Conservation (phyloP, 2,888 invertebrate species). For the Melieria omissa region DNA sequence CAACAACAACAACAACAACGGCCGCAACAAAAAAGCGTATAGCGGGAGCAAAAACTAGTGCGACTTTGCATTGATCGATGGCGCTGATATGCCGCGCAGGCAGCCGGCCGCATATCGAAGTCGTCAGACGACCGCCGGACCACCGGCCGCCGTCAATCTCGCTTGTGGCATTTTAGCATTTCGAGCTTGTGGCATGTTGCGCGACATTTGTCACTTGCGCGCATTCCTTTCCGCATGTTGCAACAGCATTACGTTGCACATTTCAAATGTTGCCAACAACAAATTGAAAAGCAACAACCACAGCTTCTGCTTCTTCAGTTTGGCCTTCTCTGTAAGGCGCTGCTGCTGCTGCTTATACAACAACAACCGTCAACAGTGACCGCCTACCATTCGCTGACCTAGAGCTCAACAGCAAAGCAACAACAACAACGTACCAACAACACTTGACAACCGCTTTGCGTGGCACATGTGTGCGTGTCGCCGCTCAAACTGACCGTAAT, state of each 20-base stretch:
- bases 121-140: background rate
- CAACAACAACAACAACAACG: slow-evolving; percentile 10
- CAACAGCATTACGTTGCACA: too few relatives aligned
- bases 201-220: slow-evolving; percentile 42
- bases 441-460: too few relatives aligned
- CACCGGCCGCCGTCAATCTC: background rate
- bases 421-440: too few relatives aligned
- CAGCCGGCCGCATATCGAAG: background rate
- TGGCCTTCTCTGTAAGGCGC: too few relatives aligned
- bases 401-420: too few relatives aligned
- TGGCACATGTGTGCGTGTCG: too few relatives aligned
- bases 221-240: background rate
- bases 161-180: slow-evolving; percentile 17
- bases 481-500: slow-evolving; percentile 13
- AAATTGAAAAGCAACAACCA: too few relatives aligned
- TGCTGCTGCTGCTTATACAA: too few relatives aligned
- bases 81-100: slow-evolving; percentile 27
- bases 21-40: slow-evolving; percentile 18
- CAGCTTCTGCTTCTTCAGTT: too few relatives aligned
- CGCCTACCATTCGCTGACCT: too few relatives aligned
- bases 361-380: too few relatives aligned
- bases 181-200: slow-evolving; percentile 34
- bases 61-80: slow-evolving; percentile 21
- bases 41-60: slow-evolving; percentile 36
- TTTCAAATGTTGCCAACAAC: too few relatives aligned